phyloP scores from a whole-genome alignment of 2,888 invertebrate species.

The Nomada ferruginata region DNA sequence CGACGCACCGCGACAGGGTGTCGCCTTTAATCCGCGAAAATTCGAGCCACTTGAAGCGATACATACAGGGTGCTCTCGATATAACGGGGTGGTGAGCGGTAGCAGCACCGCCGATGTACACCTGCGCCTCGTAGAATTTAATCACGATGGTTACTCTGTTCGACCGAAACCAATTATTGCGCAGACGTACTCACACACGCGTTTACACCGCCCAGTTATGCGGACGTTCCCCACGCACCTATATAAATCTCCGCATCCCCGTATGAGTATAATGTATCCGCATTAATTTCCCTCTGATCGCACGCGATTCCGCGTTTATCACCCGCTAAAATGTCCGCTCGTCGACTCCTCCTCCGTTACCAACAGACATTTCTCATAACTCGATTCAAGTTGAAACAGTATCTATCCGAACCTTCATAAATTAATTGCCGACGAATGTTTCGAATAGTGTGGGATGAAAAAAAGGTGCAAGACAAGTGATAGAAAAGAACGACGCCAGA shows the following conservation, averaged over 20 bases:
- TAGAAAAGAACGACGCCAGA: too few species aligned
- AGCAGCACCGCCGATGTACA: slow-evolving; percentile 61
- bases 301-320: slow-evolving; percentile 14
- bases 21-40: slow-evolving; percentile 60
- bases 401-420: too few species aligned
- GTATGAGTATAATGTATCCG: slow-evolving; percentile 39
- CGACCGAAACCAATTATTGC: slow-evolving; percentile 79
- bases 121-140: slow-evolving; percentile 76
- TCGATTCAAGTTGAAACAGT: not conserved
- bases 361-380: not conserved
- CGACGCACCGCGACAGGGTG: slow-evolving; percentile 10
- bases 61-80: slow-evolving; percentile 49
- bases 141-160: slow-evolving; percentile 78
- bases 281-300: slow-evolving; percentile 21
- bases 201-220: slow-evolving; percentile 52
- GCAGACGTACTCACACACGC: slow-evolving; percentile 69
- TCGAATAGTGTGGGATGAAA: too few species aligned
- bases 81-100: slow-evolving; percentile 52
- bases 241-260: slow-evolving; percentile 34
- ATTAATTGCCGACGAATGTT: too few species aligned
- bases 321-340: not conserved
- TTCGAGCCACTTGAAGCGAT: slow-evolving; percentile 43
- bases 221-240: slow-evolving; percentile 48
- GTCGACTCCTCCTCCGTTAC: not conserved
- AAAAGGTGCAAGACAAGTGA: too few species aligned